phyloP scores from a whole-genome alignment of 2,888 invertebrate genomes.

The Eupithecia tripunctaria region DNA sequence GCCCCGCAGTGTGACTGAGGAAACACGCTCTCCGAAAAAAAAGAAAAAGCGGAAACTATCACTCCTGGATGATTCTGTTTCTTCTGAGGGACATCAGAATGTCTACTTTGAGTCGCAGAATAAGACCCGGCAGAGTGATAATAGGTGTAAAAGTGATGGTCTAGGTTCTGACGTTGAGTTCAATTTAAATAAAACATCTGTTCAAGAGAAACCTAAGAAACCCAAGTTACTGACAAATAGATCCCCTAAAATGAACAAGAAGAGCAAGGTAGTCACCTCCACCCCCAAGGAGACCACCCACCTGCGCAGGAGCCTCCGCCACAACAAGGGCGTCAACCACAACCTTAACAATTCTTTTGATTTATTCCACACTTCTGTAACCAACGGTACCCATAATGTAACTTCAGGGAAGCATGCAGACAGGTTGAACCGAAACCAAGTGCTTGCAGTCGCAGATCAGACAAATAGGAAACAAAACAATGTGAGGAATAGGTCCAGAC shows the following conservation, averaged over 20 bases:
- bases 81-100: slow-evolving; percentile 64
- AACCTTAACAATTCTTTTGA: slow-evolving; percentile 67
- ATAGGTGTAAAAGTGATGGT: slow-evolving; percentile 63
- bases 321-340: slow-evolving; percentile 54
- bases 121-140: slow-evolving; percentile 52
- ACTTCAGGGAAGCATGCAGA: slow-evolving; percentile 39
- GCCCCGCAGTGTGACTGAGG: slow-evolving; percentile 51
- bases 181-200: slow-evolving; percentile 68
- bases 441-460: slow-evolving; percentile 52
- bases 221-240: slow-evolving; percentile 58
- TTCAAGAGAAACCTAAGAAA: slow-evolving; percentile 62
- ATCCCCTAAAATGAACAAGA: slow-evolving; percentile 59
- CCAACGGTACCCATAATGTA: slow-evolving; percentile 53
- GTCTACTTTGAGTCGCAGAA: slow-evolving; percentile 68
- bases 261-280: slow-evolving; percentile 69
- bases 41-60: slow-evolving; percentile 72
- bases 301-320: slow-evolving; percentile 70
- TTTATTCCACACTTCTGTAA: slow-evolving; percentile 51
- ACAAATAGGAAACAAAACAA: slow-evolving; percentile 48
- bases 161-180: slow-evolving; percentile 70
- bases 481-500: slow-evolving; percentile 35
- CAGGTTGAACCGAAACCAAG: slow-evolving; percentile 47
- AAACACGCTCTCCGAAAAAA: slow-evolving; percentile 61
- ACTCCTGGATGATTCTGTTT: slow-evolving; percentile 64
- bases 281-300: slow-evolving; percentile 60